Evolutionary conservation across 37 sponge, comb jelly and placozoan species (phyloP).

Genomic region (Cladorhizidae sp.): DNA sequence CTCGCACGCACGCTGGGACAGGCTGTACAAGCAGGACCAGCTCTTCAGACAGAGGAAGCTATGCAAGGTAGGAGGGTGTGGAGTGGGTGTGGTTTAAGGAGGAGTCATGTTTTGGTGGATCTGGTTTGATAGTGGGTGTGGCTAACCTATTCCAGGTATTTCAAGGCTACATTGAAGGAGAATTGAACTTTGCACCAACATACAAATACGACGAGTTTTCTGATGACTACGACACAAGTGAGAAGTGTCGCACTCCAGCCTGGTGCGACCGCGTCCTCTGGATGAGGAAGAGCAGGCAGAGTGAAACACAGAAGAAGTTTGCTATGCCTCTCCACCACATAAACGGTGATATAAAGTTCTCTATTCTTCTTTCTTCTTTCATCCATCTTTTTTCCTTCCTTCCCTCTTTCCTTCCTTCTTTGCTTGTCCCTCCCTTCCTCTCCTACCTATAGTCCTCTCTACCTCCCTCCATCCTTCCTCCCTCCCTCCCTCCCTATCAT

Average conservation of each 20-base stretch:
- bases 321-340: background rate
- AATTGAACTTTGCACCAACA: conserved; percentile 92
- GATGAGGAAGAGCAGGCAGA: conserved; percentile 60
- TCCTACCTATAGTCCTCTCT: background rate
- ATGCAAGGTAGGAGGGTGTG: conserved; percentile 47
- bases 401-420: background rate
- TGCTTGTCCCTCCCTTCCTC: background rate
- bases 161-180: conserved; percentile 90
- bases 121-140: background rate
- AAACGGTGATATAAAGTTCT: background rate
- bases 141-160: conserved; percentile 66
- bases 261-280: conserved; percentile 98
- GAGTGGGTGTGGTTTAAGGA: background rate
- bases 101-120: background rate
- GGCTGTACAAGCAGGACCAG: conserved; percentile 80
- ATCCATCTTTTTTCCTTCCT: background rate
- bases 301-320: background rate
- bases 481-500: background rate
- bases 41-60: conserved; percentile 76
- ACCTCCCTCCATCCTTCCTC: background rate
- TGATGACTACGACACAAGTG: conserved; percentile 98
- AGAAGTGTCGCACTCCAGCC: conserved; percentile 96
- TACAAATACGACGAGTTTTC: conserved; percentile 98
- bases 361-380: background rate
- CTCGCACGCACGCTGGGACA: conserved; percentile 54